These are phyloP conservation scores for Drosophila tropicalis DNA, from an alignment of 1,140 invertebrate species.

Conservation along the genomic window DNA sequence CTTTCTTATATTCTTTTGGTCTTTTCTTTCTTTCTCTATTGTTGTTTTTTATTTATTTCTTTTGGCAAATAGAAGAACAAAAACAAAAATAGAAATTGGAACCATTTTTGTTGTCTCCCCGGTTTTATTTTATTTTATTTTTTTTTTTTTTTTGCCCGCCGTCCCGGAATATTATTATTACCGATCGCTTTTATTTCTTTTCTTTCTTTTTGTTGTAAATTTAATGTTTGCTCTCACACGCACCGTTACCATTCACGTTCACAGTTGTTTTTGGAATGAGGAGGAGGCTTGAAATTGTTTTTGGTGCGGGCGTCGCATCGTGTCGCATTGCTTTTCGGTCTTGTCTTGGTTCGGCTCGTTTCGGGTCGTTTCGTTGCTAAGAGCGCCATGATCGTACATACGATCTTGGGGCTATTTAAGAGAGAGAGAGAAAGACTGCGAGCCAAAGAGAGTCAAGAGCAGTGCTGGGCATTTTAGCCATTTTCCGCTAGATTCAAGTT, in stretches of 20 bases:
- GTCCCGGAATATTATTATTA: constrained; percentile 23
- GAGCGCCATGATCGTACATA: not conserved
- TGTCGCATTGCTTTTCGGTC: constrained; percentile 21
- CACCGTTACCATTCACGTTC: constrained; percentile 77
- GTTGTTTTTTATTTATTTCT: not conserved
- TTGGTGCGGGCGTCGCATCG: constrained; percentile 43
- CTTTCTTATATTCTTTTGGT: constrained; percentile 14
- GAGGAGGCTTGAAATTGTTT: too few relatives aligned
- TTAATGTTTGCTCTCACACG: constrained; percentile 30
- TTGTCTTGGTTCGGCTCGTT: not conserved
- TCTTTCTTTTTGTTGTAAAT: constrained; percentile 4
- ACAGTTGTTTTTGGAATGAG: constrained; percentile 73
- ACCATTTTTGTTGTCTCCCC: constrained; percentile 4
- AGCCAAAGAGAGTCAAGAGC: not conserved
- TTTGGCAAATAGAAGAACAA: constrained; percentile 12
- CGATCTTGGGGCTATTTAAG: not conserved
- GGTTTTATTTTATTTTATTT: not conserved
- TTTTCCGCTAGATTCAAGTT: not conserved
- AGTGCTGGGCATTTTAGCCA: not conserved
- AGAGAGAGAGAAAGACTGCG: not conserved
- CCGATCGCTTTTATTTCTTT: not conserved
- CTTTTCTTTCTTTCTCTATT: constrained; percentile 1
- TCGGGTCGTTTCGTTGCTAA: not conserved
- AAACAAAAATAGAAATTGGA: constrained; percentile 37
- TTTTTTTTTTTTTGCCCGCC: not conserved